Base-by-base conservation (phyloP, 2,113 vertebrate genomes). In the Thomomys bottae region DNA sequence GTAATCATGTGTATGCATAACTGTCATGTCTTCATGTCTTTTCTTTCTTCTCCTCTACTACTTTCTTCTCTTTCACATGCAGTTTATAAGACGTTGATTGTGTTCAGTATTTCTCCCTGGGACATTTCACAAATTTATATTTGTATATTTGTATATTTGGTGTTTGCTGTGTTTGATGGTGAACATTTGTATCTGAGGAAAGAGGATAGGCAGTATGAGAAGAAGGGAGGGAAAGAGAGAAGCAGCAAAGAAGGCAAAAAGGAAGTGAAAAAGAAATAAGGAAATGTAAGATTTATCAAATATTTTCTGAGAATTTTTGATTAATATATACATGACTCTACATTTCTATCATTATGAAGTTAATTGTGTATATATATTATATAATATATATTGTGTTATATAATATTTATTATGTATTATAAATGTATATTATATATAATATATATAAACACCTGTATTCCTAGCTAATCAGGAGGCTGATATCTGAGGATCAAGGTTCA, bases 1-100 rank as follows among this genome's bases (percentile, higher is more conserved):
- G 38, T 18, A 5, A 1, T 30, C 3, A 0, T 5, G 17, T 70
- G 36, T 42, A 12, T 30, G 2, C 18, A 3, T 45, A 9, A 26
- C 8, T 38, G 20, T 67, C 24, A 5, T 28, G 3, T 17, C 40
- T 34, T 88, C 36, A 5, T 28, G 3, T 17, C 40, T 34, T 88
- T n/a, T 78, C 32, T n/a, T 8, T 17, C 67, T 54, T 4, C 42
- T 61, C 4, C 3, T 20, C 12, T 3, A 45, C 17, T 11, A 6
- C 23, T 63, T 82, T 14, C 1, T 38, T 71, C 36, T 64, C 3
- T 68, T 67, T n/a, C 34, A n/a, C 24, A 0, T 24, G 17, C 36
- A 32, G 5, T 36, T 91, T 11, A 4, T 89, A 24, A 36, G 32
- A 59, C 38, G 45, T 70, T 34, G 26, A 36, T 63, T 87, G 30